Percentiles rank a stretch among this genome's conserved stretches.
Conservation (phyloP, 2,113 vertebrate genomes). For the Mesoclemmys tuberculata region DNA sequence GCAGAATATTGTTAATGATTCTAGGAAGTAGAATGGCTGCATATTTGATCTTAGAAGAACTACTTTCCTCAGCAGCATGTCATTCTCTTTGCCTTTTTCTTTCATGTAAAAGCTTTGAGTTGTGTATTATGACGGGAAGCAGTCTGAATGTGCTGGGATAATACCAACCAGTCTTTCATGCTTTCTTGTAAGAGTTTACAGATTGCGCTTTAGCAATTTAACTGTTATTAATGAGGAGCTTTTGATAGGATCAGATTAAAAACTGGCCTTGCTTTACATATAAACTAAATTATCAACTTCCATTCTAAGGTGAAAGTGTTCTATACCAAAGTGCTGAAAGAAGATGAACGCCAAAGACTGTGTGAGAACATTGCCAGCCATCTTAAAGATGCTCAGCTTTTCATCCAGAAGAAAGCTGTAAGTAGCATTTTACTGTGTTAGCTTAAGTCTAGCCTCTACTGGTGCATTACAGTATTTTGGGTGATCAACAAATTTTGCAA, state of each 20-base stretch:
- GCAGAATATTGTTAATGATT: background rate
- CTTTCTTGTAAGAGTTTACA: background rate
- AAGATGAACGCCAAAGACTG: conserved; percentile 86
- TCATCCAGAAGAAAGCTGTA: conserved; percentile 94
- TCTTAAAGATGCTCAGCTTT: conserved; percentile 89
- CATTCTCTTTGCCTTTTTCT: background rate
- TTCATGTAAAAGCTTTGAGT: background rate
- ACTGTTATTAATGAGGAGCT: background rate
- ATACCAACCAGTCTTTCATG: background rate
- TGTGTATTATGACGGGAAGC: background rate
- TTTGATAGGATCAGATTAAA: background rate
- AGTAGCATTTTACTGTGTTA: conserved; percentile 37
- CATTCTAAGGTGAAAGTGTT: conserved; percentile 85
- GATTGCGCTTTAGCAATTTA: background rate
- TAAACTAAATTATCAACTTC: background rate
- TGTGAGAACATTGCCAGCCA: conserved; percentile 89
- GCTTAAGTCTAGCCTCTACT: background rate
- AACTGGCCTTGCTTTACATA: background rate
- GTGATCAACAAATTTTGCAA: no score
- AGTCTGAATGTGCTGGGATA: background rate
- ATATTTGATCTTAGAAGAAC: background rate
- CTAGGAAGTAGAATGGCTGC: background rate
- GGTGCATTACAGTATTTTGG: background rate
- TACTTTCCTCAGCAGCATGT: background rate
- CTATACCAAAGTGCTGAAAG: conserved; percentile 87